These are phyloP conservation scores for Leucopsar rothschildi DNA, from an alignment of 2,113 vertebrate genomes.

Conservation along the genomic window DNA sequence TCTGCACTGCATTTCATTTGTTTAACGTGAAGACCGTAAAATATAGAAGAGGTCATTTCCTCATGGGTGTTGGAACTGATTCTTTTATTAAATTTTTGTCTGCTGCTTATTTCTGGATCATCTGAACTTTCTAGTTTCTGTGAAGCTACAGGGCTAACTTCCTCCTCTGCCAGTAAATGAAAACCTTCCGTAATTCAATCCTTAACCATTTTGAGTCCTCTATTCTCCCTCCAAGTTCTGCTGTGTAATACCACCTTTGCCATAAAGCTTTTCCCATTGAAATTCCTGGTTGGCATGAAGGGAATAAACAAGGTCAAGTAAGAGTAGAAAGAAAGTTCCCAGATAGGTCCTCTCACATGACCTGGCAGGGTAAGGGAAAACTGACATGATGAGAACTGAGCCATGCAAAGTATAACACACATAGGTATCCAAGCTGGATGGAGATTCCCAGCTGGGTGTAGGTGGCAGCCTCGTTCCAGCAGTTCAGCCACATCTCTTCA, in stretches of 20 bases:
- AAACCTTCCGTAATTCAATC: not conserved
- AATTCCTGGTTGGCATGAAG: not conserved
- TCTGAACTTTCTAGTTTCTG: not conserved
- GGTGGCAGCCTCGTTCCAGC: not conserved
- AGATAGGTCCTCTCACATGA: not conserved
- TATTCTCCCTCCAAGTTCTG: not conserved
- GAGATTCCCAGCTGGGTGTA: not conserved
- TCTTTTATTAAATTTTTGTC: not conserved
- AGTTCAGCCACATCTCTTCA: not conserved
- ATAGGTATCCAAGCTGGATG: not conserved
- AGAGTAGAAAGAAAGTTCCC: not conserved
- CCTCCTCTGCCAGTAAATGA: not conserved
- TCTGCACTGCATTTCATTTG: not conserved
- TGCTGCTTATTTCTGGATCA: not conserved
- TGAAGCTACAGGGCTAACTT: not conserved
- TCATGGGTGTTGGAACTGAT: not conserved
- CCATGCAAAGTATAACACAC: not conserved
- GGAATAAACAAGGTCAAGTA: not conserved
- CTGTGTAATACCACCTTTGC: not conserved
- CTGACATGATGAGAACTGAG: rapidly evolving
- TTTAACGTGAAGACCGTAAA: not conserved
- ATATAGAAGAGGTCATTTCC: not conserved
- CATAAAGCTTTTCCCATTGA: not conserved
- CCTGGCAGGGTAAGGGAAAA: not conserved
- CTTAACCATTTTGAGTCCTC: not conserved